Evolutionary conservation across 23 tunicate genomes (phyloP).

Genomic region (Halocynthia aurantium): DNA sequence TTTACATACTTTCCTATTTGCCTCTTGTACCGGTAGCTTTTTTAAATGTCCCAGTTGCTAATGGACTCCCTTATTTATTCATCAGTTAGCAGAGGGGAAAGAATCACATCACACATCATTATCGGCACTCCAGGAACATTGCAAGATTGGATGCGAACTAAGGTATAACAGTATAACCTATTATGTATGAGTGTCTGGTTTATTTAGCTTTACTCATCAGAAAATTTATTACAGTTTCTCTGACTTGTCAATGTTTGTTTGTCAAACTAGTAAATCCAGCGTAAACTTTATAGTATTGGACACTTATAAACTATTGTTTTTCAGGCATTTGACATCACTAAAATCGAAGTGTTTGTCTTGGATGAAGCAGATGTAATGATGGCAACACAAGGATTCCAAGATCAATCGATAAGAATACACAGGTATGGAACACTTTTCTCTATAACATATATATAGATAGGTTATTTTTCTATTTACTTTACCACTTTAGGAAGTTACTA

Average conservation of each 20-base stretch:
- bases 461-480: background rate
- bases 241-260: too few relatives aligned
- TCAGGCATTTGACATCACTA: slow-evolving; percentile 55
- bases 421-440: background rate
- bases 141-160: slow-evolving; percentile 69
- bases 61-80: background rate
- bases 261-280: too few relatives aligned
- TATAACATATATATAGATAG: background rate
- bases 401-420: slow-evolving; percentile 79
- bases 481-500: background rate
- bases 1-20: too few relatives aligned
- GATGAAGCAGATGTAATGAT: slow-evolving; percentile 99
- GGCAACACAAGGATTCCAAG: slow-evolving; percentile 97
- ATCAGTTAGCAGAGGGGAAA: slow-evolving; percentile 43
- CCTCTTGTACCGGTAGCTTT: background rate
- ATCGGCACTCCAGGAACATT: slow-evolving; percentile 99
- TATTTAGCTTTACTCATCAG: too few relatives aligned
- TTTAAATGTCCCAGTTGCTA: background rate
- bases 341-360: slow-evolving; percentile 85
- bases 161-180: background rate
- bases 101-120: slow-evolving; percentile 72
- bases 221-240: too few relatives aligned
- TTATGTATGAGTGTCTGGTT: too few relatives aligned
- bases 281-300: too few relatives aligned
- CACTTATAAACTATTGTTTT: background rate